These are phyloP conservation scores for Anadara kagoshimensis DNA, from an alignment of 1,140 invertebrate species.

Conservation along the genomic window DNA sequence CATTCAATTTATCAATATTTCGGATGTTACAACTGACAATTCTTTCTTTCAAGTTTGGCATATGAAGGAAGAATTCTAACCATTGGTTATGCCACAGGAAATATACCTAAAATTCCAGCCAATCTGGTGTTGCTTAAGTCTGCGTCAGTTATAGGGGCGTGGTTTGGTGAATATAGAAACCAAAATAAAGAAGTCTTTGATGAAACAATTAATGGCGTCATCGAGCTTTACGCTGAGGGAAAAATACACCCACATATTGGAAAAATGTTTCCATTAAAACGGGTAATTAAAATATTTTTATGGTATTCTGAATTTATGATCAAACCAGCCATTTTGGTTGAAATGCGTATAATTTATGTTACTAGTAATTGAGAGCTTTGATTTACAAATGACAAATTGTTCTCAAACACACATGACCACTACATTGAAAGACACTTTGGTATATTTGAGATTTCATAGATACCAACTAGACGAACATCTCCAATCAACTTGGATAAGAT, in stretches of 20 bases:
- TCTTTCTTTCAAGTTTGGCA: conserved; percentile 40
- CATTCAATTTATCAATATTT: no score
- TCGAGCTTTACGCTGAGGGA: conserved; percentile 20
- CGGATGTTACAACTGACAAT: no score
- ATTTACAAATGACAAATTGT: no score
- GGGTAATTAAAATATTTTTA: conserved; percentile 37
- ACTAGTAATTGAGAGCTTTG: no score
- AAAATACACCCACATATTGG: conserved; percentile 48
- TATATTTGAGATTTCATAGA: no score
- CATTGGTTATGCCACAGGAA: conserved; percentile 56
- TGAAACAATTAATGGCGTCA: conserved; percentile 42
- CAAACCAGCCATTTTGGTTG: no score
- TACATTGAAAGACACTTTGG: no score
- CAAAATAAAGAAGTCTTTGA: conserved; percentile 35
- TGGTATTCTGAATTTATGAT: background rate
- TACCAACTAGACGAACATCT: no score
- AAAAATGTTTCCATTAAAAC: conserved; percentile 45
- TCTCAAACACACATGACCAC: no score
- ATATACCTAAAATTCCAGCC: conserved; percentile 54
- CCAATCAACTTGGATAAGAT: no score
- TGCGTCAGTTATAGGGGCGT: conserved; percentile 50
- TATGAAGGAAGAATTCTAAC: conserved; percentile 54
- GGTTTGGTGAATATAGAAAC: conserved; percentile 48
- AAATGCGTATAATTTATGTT: no score
- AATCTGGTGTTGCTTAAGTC: conserved; percentile 56